phyloP scores from a whole-genome alignment of 2,888 invertebrate genomes.

The Drosophila lacicola region DNA sequence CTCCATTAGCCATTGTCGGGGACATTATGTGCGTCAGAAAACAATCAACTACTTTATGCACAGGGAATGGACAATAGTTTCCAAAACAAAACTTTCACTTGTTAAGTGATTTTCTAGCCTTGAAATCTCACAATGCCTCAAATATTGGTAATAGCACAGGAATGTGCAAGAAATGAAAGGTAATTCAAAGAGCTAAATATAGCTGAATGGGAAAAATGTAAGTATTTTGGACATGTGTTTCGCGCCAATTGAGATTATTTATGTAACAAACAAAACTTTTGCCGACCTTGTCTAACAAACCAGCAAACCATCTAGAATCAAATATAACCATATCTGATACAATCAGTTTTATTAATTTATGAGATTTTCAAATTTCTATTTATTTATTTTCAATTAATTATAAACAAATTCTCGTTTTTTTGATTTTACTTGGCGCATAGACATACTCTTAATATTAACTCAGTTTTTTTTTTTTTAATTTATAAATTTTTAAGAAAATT shows the following conservation, averaged over 20 bases:
- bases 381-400: too few species aligned
- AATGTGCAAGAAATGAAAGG: slow-evolving; percentile 31
- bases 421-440: neutral
- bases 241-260: slow-evolving; percentile 1
- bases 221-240: slow-evolving; percentile 1
- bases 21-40: slow-evolving; percentile 33
- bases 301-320: too few species aligned
- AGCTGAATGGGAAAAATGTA: neutral
- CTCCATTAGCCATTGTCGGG: slow-evolving; percentile 1
- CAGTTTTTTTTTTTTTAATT: too few species aligned
- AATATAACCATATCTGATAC: neutral
- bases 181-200: slow-evolving; percentile 11
- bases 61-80: neutral
- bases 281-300: neutral
- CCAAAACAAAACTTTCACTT: slow-evolving; percentile 46
- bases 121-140: slow-evolving; percentile 26
- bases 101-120: slow-evolving; percentile 32
- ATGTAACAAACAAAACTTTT: too few species aligned
- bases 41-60: slow-evolving; percentile 11
- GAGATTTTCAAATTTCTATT: neutral
- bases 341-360: neutral
- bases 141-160: slow-evolving; percentile 19
- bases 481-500: too few species aligned
- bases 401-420: neutral
- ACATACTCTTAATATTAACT: too few species aligned